Conservation (phyloP, 2,797 vertebrate genomes). For the Anguilla marmorata region DNA sequence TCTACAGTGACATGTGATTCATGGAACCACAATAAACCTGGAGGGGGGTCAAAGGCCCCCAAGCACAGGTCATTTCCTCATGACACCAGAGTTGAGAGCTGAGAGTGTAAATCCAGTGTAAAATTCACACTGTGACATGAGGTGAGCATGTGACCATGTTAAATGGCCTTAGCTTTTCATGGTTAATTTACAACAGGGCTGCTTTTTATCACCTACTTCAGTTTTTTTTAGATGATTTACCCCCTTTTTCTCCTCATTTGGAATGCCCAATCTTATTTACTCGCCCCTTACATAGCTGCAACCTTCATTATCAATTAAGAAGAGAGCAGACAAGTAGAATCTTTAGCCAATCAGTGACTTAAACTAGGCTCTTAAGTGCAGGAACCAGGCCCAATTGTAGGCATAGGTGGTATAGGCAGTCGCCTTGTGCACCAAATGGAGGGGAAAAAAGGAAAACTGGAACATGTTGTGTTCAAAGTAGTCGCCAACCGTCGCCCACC, state of each 20-base stretch:
- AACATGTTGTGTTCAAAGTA: no score
- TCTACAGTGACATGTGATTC: background rate
- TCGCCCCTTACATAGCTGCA: background rate
- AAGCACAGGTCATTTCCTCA: background rate
- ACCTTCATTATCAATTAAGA: background rate
- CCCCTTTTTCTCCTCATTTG: background rate
- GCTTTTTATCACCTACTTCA: background rate
- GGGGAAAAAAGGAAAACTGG: no score
- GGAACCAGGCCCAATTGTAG: background rate
- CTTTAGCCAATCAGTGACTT: background rate
- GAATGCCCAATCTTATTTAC: background rate
- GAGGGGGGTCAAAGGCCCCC: background rate
- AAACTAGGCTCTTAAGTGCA: background rate
- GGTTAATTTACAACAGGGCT: background rate
- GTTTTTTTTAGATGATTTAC: background rate
- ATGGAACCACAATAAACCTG: background rate
- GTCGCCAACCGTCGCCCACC: no score
- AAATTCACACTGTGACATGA: background rate
- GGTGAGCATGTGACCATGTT: background rate
- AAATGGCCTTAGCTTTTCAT: background rate
- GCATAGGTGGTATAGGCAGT: no score
- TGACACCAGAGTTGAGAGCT: background rate
- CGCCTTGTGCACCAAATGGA: no score
- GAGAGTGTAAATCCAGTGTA: slow-evolving; percentile 1
- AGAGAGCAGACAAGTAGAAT: background rate